These are phyloP conservation scores for Yasuhikotakia modesta DNA, from an alignment of 2,797 vertebrate species.

Conservation along the genomic window DNA sequence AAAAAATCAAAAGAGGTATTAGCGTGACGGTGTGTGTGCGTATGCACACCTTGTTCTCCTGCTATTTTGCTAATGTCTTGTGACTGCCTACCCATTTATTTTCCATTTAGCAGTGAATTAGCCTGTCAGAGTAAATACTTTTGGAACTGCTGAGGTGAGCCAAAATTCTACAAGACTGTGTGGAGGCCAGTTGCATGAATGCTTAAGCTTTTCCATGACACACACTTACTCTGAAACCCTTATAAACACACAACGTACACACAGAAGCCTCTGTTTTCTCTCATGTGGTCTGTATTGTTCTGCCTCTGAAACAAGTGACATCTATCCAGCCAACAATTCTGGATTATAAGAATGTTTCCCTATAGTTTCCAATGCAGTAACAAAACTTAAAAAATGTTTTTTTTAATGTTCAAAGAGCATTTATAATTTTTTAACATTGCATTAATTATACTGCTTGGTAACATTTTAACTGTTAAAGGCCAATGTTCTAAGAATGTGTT, in stretches of 20 bases:
- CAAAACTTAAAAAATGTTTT: too few relatives aligned
- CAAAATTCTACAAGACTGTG: background rate
- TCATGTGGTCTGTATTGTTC: conserved; percentile 7
- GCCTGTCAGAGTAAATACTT: conserved; percentile 59
- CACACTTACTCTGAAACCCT: conserved; percentile 47
- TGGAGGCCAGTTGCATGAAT: background rate
- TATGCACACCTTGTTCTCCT: conserved; percentile 17
- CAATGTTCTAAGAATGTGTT: too few relatives aligned
- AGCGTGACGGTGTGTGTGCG: background rate
- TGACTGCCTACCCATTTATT: conserved; percentile 70
- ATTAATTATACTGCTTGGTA: too few relatives aligned
- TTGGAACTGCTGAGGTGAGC: conserved; percentile 62
- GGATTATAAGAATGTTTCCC: too few relatives aligned
- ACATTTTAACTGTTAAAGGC: too few relatives aligned
- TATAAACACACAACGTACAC: conserved; percentile 35
- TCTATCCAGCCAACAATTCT: background rate
- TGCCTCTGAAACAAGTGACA: conserved; percentile 11
- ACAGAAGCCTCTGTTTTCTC: conserved; percentile 19
- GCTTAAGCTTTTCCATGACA: conserved; percentile 38
- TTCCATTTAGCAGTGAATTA: conserved; percentile 71
- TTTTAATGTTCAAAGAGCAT: too few relatives aligned
- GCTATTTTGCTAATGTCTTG: conserved; percentile 62
- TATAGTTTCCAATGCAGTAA: too few relatives aligned
- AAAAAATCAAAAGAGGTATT: conserved; percentile 26
- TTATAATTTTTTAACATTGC: too few relatives aligned